Percentiles rank a stretch among this genome's conserved stretches.
Evolutionary conservation across 1,140 invertebrate species (phyloP).

Genomic region (Copidosoma floridanum): DNA sequence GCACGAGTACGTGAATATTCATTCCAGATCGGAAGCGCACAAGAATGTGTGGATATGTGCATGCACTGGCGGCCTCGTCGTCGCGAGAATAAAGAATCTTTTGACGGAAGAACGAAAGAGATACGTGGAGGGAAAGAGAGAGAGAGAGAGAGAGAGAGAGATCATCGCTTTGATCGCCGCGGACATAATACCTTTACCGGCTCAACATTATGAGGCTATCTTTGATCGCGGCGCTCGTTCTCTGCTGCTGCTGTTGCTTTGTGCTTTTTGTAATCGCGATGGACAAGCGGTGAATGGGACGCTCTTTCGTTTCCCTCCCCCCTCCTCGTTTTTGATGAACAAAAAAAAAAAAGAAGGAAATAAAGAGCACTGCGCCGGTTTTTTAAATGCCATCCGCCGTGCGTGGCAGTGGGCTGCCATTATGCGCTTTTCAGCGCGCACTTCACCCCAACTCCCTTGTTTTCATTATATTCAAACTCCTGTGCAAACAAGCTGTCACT

Average conservation of each 20-base stretch:
- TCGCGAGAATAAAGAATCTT: slow-evolving; percentile 18
- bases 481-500: neutral
- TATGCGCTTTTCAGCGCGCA: neutral
- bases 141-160: too few relatives aligned
- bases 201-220: slow-evolving; percentile 18
- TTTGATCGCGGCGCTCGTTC: slow-evolving; percentile 14
- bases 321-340: neutral
- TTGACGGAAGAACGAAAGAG: too few relatives aligned
- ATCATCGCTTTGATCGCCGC: slow-evolving; percentile 16
- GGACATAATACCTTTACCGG: slow-evolving; percentile 9
- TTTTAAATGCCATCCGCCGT: neutral
- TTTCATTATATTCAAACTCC: neutral
- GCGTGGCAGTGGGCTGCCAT: neutral
- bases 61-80: neutral
- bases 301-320: too few relatives aligned
- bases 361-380: too few relatives aligned
- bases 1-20: slow-evolving; percentile 11
- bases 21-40: too few relatives aligned
- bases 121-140: too few relatives aligned
- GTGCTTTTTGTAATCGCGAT: neutral
- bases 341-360: too few relatives aligned
- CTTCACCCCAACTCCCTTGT: too few relatives aligned
- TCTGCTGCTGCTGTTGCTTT: neutral
- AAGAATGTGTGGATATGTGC: too few relatives aligned
- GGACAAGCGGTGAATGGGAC: slow-evolving; percentile 12